Base-by-base conservation (phyloP, 2,888 invertebrate genomes). In the Liodrosophila aerea region DNA sequence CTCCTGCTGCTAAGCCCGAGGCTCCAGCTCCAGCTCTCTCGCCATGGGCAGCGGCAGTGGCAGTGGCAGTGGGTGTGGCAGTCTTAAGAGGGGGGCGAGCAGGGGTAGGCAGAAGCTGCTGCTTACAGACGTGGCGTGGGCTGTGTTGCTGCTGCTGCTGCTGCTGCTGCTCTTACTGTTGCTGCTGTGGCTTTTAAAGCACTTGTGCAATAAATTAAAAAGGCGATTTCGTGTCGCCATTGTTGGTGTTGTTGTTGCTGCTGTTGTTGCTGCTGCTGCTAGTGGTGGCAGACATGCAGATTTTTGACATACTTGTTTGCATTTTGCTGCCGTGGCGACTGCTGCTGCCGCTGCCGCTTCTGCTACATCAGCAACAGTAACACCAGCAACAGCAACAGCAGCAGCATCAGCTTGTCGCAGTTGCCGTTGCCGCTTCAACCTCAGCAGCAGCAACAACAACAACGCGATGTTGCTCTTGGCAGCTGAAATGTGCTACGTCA, bases 261-360 rank as follows among this genome's bases (percentile, higher is more conserved):
- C 18, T 58, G 58, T 11, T 41, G 64, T 4, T 39, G 72, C 5
- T 50, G 63, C n/a, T 46, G 62, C 76, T 69, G 76, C 81, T 83
- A 81, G 84, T 81, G 81, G 84, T 76, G 84, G 81, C 84, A 81
- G 81, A 82, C 81, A 82, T 85, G 86, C 81, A 81, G 86, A 82
- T 85, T 82, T 82, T 85, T 82, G 81, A 82, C 81, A 82, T 82
- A 82, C 81, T 82, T 82, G 84, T 82, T 82, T 82, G 86, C 81
- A 85, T 82, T 80, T 85, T 83, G 81, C 86, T 81, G 85, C 85
- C 76, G 76, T 73, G 59, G 76, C 75, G 44, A 56, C 43, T 60
- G 75, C 56, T 52, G 60, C 29, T 54, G 61, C 62, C 45, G 53
- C 64, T 56, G 58, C 74, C 53, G 36, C 34, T 34, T 53, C 41